phyloP scores from a whole-genome alignment of 2,113 vertebrate species.

The Aptenodytes forsteri region DNA sequence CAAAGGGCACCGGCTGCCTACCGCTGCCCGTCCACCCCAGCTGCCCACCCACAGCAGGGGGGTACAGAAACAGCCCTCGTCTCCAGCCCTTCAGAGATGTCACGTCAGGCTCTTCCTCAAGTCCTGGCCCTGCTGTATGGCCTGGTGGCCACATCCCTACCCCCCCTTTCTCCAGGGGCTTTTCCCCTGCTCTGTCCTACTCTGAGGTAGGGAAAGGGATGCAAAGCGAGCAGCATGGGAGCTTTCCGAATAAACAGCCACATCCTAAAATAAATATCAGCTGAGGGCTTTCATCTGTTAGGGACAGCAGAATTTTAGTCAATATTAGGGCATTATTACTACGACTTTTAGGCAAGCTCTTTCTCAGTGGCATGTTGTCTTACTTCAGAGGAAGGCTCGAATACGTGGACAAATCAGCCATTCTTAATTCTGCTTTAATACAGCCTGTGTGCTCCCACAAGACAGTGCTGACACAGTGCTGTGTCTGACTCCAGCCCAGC shows the following conservation, averaged over 20 bases:
- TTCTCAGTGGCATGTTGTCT: neutral
- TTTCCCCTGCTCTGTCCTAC: neutral
- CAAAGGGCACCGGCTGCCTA: neutral
- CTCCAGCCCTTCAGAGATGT: rapidly evolving
- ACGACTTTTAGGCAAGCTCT: neutral
- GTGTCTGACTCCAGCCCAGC: neutral
- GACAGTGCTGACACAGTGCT: neutral
- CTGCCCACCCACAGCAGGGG: neutral
- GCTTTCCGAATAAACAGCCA: neutral
- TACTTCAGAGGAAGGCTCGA: neutral
- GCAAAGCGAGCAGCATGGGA: neutral
- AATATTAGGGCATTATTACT: neutral
- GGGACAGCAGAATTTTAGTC: neutral
- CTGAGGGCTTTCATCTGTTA: neutral
- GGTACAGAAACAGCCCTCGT: neutral
- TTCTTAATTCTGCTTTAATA: neutral
- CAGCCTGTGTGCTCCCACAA: neutral
- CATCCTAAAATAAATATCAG: neutral
- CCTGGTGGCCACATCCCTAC: neutral
- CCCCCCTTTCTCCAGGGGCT: neutral
- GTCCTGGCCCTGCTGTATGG: neutral
- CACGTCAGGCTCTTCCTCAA: rapidly evolving
- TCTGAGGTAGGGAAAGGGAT: neutral
- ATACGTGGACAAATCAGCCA: neutral
- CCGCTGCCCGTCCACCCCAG: neutral